These are phyloP conservation scores for Morinoia aosen DNA, from an alignment of 2,888 invertebrate genomes.

Conservation along the genomic window DNA sequence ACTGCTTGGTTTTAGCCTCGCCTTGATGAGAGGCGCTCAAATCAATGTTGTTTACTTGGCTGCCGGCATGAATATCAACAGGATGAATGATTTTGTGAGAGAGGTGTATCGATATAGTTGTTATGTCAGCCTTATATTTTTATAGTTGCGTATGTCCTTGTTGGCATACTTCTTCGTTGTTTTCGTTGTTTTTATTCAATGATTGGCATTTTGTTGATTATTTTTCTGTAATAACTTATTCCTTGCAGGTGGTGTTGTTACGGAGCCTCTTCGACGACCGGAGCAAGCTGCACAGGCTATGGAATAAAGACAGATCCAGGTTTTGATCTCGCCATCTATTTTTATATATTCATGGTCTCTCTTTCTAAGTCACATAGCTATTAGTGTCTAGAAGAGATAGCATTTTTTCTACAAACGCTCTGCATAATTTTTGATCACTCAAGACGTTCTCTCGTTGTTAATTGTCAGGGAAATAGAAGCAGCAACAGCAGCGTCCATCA, in stretches of 20 bases:
- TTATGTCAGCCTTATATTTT: no score
- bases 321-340: neutral
- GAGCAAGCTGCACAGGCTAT: conserved; percentile 70
- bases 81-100: no score
- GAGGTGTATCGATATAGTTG: no score
- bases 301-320: conserved; percentile 67
- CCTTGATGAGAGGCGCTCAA: no score
- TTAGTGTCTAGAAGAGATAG: neutral
- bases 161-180: no score
- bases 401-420: neutral
- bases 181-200: neutral
- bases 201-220: neutral
- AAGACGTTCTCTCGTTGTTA: neutral
- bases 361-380: neutral
- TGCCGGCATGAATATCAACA: no score
- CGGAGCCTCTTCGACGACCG: conserved; percentile 83
- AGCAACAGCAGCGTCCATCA: neutral
- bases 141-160: no score
- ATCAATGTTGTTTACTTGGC: no score
- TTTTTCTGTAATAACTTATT: neutral
- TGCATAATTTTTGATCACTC: neutral
- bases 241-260: conserved; percentile 81
- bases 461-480: neutral
- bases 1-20: no score
- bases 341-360: neutral